phyloP scores from a whole-genome alignment of 2,113 vertebrate genomes.

The Entelurus aequoreus region DNA sequence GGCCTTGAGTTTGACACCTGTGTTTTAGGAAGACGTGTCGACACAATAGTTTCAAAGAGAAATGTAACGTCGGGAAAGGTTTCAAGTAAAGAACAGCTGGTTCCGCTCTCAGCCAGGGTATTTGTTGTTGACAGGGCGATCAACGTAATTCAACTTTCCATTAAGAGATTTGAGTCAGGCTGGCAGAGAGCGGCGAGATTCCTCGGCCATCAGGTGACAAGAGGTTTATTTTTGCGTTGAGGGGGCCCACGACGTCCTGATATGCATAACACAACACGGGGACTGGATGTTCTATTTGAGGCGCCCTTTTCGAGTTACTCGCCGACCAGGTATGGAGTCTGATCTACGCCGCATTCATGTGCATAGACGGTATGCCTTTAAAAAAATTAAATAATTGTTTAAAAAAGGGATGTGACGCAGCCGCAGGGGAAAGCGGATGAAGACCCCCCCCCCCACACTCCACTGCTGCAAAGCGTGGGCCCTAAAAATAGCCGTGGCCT shows the following conservation, averaged over 20 bases:
- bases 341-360: no score
- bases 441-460: background rate
- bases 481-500: conserved; percentile 63
- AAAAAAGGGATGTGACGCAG: background rate
- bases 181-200: conserved; percentile 21
- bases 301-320: background rate
- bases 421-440: background rate
- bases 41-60: conserved; percentile 43
- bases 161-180: conserved; percentile 25
- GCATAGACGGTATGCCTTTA: background rate
- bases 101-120: conserved; percentile 8
- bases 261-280: background rate
- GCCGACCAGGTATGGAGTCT: no score
- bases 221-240: conserved; percentile 32
- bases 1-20: no score
- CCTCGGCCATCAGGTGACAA: conserved; percentile 15
- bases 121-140: conserved; percentile 30
- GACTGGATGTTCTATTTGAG: background rate
- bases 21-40: no score
- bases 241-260: conserved; percentile 10
- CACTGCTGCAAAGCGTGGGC: conserved; percentile 15
- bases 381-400: no score
- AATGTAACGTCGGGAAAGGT: conserved; percentile 47
- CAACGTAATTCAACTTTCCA: conserved; percentile 53
- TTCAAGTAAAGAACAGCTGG: conserved; percentile 48